Conservation (phyloP, 2,113 vertebrate species). For the Sardina pilchardus region DNA sequence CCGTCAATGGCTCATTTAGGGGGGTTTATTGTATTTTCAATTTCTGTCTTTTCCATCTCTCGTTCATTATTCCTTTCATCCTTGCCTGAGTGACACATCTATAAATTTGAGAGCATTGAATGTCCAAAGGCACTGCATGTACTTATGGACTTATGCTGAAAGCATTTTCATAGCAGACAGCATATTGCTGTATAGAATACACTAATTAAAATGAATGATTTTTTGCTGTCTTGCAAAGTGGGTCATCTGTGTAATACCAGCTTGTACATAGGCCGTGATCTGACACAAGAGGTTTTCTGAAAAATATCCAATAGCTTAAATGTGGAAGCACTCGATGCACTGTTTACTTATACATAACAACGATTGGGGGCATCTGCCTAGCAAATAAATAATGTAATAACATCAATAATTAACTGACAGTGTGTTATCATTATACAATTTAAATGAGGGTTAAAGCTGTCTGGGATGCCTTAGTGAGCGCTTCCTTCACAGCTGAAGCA, state of each 20-base stretch:
- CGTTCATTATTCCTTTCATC: background rate
- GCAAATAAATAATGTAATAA: conserved; percentile 45
- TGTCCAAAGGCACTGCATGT: background rate
- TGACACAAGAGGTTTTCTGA: conserved; percentile 24
- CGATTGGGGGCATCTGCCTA: conserved; percentile 32
- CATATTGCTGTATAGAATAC: background rate
- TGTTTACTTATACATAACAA: conserved; percentile 40
- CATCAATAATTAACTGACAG: conserved; percentile 62
- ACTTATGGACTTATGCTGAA: background rate
- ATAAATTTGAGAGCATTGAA: background rate
- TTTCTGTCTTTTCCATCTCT: background rate
- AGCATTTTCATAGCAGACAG: background rate
- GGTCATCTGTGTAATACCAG: conserved; percentile 10
- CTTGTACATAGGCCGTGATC: conserved; percentile 7
- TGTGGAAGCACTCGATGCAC: conserved; percentile 31
- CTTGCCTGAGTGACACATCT: background rate
- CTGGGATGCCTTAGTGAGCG: conserved; percentile 54
- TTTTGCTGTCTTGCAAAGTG: conserved; percentile 14
- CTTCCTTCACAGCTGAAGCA: conserved; percentile 59
- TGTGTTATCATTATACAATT: conserved; percentile 62
- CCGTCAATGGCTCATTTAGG: background rate
- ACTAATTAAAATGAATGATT: conserved; percentile 8
- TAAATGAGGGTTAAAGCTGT: conserved; percentile 64
- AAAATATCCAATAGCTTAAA: conserved; percentile 30
- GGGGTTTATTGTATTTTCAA: background rate